Percentiles rank a stretch among this genome's conserved stretches.
These are phyloP conservation scores for Ditylenchus weischeri DNA, from an alignment of 2,888 invertebrate genomes.

Conservation along the genomic window DNA sequence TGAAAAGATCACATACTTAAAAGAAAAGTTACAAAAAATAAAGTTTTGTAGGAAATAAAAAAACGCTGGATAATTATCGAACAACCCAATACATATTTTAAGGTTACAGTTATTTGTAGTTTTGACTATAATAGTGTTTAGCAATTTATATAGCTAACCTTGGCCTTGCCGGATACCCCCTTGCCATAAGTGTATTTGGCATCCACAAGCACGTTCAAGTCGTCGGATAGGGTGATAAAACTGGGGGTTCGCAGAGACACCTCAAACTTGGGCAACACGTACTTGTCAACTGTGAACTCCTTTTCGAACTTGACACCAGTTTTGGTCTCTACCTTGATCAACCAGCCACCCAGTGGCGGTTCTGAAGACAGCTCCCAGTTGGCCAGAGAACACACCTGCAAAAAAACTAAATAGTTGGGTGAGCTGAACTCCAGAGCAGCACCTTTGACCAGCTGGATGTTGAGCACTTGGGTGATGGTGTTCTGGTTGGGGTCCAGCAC, in stretches of 20 bases:
- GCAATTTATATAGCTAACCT: constrained; percentile 38
- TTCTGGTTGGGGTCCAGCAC: constrained; percentile 62
- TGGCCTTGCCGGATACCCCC: constrained; percentile 65
- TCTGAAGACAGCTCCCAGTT: constrained; percentile 58
- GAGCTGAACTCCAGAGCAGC: neutral
- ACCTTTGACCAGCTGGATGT: constrained; percentile 57
- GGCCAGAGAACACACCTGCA: constrained; percentile 56
- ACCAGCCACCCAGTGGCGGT: constrained; percentile 60
- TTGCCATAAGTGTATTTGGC: constrained; percentile 72
- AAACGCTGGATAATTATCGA: too few species aligned
- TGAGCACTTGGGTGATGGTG: constrained; percentile 52
- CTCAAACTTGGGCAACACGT: constrained; percentile 85
- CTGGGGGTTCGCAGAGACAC: constrained; percentile 78
- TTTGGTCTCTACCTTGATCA: constrained; percentile 52
- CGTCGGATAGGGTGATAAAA: constrained; percentile 77
- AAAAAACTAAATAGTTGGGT: constrained; percentile 2
- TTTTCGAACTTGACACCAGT: constrained; percentile 62
- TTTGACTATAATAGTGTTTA: too few species aligned
- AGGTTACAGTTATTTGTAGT: too few species aligned
- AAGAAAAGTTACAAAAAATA: too few species aligned
- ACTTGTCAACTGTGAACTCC: constrained; percentile 76
- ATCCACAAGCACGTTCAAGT: constrained; percentile 74
- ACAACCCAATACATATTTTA: too few species aligned
- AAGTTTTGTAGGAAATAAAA: too few species aligned
- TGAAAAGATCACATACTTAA: too few species aligned